Percentiles rank a stretch among this genome's conserved stretches.
Conservation (phyloP, 2,888 invertebrate genomes). For the Drosophila tanythrix region DNA sequence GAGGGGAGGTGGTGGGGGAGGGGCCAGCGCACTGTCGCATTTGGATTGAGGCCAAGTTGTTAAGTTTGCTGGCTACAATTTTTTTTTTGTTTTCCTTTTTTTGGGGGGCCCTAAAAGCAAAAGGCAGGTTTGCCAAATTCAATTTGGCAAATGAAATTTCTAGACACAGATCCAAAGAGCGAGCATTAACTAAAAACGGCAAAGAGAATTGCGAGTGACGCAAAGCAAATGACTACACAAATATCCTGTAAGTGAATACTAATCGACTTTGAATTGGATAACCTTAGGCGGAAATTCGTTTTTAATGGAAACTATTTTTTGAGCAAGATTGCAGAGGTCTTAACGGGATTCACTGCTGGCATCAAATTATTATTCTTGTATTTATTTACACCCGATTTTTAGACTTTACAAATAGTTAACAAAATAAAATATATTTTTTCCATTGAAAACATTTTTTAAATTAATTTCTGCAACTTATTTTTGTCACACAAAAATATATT, state of each 20-base stretch:
- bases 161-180: conserved; percentile 44
- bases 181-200: conserved; percentile 24
- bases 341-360: background rate
- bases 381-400: no score
- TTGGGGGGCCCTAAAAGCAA: conserved; percentile 41
- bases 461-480: background rate
- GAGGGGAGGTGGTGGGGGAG: background rate
- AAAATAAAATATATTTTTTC: background rate
- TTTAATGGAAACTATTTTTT: background rate
- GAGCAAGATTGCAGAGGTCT: background rate
- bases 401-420: background rate
- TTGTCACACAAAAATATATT: background rate
- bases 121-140: conserved; percentile 73
- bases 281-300: background rate
- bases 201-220: background rate
- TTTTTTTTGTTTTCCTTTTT: background rate
- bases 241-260: conserved; percentile 23
- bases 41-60: conserved; percentile 65
- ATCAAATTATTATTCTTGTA: background rate
- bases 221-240: background rate
- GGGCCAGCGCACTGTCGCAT: conserved; percentile 31
- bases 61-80: conserved; percentile 37
- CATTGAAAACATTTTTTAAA: background rate
- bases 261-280: background rate
- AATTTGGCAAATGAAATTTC: conserved; percentile 76